phyloP scores from a whole-genome alignment of 2,113 vertebrate species.

The Propithecus coquereli region DNA sequence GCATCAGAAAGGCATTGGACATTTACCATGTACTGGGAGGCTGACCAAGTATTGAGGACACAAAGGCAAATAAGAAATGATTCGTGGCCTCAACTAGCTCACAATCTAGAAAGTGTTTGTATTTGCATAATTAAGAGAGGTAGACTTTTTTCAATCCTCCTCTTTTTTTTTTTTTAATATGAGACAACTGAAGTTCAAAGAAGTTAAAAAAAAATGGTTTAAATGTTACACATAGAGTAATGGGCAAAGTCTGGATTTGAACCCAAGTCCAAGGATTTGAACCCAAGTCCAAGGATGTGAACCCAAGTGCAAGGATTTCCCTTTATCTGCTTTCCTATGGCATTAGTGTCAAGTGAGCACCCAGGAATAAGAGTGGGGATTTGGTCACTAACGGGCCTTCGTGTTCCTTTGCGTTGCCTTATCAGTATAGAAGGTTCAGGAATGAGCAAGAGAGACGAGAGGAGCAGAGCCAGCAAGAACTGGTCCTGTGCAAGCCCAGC shows the following conservation, averaged over 20 bases:
- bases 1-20: neutral
- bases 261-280: neutral
- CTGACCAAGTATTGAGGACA: neutral
- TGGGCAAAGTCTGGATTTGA: neutral
- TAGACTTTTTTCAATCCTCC: neutral
- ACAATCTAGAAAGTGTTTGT: neutral
- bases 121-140: neutral
- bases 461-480: too few relatives aligned
- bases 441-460: neutral
- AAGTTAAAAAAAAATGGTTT: neutral
- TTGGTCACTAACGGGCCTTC: neutral
- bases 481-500: accelerated
- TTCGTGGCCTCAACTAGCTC: neutral
- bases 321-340: neutral
- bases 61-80: slow-evolving; percentile 17
- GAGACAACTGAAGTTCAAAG: neutral
- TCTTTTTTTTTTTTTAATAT: neutral
- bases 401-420: neutral
- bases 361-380: neutral
- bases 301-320: neutral
- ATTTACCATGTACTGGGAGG: neutral
- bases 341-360: neutral
- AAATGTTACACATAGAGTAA: neutral
- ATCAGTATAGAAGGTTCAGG: neutral
- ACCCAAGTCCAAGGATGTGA: neutral